These are phyloP conservation scores for Seison nebaliae DNA, from an alignment of 1,140 invertebrate genomes.

Conservation along the genomic window DNA sequence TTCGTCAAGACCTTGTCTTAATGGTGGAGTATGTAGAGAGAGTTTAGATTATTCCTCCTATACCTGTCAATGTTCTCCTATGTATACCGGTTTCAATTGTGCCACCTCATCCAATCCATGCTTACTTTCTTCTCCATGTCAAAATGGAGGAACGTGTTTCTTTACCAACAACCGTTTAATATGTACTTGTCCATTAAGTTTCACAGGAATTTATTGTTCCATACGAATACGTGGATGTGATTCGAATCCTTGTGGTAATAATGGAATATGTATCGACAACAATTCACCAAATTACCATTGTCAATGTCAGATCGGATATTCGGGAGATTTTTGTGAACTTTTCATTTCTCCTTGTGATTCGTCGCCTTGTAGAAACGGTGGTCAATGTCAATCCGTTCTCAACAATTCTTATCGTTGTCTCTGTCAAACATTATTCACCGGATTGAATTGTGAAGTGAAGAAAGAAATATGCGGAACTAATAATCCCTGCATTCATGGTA, in stretches of 20 bases:
- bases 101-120: constrained; percentile 13
- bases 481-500: constrained; percentile 14
- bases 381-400: not conserved
- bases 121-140: constrained; percentile 1
- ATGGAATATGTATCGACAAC: constrained; percentile 3
- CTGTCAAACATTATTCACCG: not conserved
- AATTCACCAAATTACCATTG: constrained; percentile 18
- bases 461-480: no score
- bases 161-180: constrained; percentile 1
- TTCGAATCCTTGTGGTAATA: constrained; percentile 4
- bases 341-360: constrained; percentile 3
- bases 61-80: constrained; percentile 48
- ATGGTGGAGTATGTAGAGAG: constrained; percentile 54
- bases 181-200: constrained; percentile 2
- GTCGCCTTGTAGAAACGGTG: constrained; percentile 9
- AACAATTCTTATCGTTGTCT: not conserved
- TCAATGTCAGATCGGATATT: constrained; percentile 7
- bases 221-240: constrained; percentile 2
- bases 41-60: constrained; percentile 48
- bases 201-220: constrained; percentile 5
- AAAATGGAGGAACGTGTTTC: not conserved
- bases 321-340: constrained; percentile 7
- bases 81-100: constrained; percentile 31
- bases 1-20: constrained; percentile 65
- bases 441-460: constrained; percentile 6